These are phyloP conservation scores for Ichneumoninae sp. DNA, from an alignment of 2,888 invertebrate species.

Conservation along the genomic window DNA sequence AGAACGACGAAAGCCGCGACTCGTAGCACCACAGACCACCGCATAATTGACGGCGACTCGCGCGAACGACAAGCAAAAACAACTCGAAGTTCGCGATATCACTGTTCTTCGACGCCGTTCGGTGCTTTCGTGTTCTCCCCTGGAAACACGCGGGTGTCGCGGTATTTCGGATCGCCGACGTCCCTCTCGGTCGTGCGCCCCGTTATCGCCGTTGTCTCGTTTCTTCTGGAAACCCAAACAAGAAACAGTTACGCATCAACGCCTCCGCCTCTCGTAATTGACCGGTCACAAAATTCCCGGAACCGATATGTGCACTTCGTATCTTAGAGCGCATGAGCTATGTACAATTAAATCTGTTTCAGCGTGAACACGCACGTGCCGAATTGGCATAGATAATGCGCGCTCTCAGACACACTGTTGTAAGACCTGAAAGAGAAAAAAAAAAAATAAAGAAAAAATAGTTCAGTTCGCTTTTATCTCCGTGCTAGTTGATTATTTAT, in stretches of 20 bases:
- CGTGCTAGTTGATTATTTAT: background rate
- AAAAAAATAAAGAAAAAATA: constrained; percentile 32
- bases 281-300: constrained; percentile 62
- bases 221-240: constrained; percentile 63
- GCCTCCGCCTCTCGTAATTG: constrained; percentile 61
- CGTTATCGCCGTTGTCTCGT: constrained; percentile 58
- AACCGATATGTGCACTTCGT: constrained; percentile 51
- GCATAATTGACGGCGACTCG: constrained; percentile 71
- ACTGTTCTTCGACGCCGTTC: constrained; percentile 51
- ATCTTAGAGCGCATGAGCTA: constrained; percentile 11
- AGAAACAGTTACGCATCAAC: constrained; percentile 64
- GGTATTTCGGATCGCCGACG: constrained; percentile 27
- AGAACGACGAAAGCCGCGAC: constrained; percentile 71
- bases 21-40: constrained; percentile 75
- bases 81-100: constrained; percentile 36
- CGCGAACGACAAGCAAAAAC: constrained; percentile 44
- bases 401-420: constrained; percentile 47
- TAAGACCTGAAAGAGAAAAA: constrained; percentile 9
- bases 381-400: constrained; percentile 33
- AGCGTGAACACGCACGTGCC: constrained; percentile 53
- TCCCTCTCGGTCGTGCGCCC: constrained; percentile 32
- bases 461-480: constrained; percentile 6
- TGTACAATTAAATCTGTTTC: constrained; percentile 46
- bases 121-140: constrained; percentile 33
- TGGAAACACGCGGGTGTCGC: constrained; percentile 25